Conservation (phyloP, 2,888 invertebrate species). For the Chrysolina americana region DNA sequence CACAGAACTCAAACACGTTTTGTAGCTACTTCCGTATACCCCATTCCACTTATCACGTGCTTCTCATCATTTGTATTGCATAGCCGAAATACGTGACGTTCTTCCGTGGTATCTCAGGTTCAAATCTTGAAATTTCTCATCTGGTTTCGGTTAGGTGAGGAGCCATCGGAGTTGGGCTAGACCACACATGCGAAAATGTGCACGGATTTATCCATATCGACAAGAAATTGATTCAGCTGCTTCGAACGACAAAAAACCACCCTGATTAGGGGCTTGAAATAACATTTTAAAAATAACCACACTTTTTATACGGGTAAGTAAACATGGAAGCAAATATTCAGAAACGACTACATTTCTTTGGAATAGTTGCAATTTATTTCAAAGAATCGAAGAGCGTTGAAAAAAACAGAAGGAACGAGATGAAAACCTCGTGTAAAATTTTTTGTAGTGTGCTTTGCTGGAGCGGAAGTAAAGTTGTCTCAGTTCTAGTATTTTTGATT, state of each 20-base stretch:
- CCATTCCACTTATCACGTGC: constrained; percentile 51
- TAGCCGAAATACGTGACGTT: constrained; percentile 52
- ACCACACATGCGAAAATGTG: constrained; percentile 45
- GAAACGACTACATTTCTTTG: neutral
- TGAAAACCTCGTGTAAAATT: too few relatives aligned
- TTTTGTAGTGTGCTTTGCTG: too few relatives aligned
- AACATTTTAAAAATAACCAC: constrained; percentile 30
- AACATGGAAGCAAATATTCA: neutral
- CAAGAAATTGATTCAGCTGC: constrained; percentile 44
- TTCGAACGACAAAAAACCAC: constrained; percentile 34
- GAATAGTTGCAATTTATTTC: too few relatives aligned
- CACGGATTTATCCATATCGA: constrained; percentile 42
- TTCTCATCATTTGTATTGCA: constrained; percentile 51
- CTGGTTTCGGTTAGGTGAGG: constrained; percentile 48
- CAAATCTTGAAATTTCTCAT: constrained; percentile 51
- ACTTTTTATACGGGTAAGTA: neutral
- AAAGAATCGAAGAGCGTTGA: too few relatives aligned
- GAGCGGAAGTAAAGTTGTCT: too few relatives aligned
- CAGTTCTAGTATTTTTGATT: too few relatives aligned
- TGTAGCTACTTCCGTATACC: constrained; percentile 45
- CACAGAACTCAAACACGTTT: constrained; percentile 30
- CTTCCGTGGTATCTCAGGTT: constrained; percentile 51
- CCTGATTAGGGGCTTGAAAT: constrained; percentile 37
- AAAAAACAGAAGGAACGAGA: too few relatives aligned
- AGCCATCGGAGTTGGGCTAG: constrained; percentile 26